These are phyloP conservation scores for Heliconius aoede DNA, from an alignment of 2,888 invertebrate species.

Conservation along the genomic window DNA sequence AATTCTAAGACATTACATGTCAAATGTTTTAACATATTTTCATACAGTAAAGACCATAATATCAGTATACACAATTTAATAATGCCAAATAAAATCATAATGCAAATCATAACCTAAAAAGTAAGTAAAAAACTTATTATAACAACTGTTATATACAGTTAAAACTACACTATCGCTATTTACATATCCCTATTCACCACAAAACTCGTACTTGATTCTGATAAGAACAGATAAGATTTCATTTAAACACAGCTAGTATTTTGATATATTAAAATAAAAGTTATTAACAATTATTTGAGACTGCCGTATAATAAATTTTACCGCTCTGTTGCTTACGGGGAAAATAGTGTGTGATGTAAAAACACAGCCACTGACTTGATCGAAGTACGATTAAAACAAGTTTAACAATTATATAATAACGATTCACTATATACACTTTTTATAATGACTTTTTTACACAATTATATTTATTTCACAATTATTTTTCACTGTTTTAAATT, in stretches of 20 bases:
- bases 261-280: neutral
- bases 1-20: neutral
- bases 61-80: neutral
- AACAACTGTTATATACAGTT: neutral
- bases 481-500: conserved; percentile 57
- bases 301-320: conserved; percentile 61
- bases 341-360: conserved; percentile 61
- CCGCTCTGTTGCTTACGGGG: conserved; percentile 69
- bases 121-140: neutral
- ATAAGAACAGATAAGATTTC: conserved; percentile 41
- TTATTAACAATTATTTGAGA: conserved; percentile 50
- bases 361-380: conserved; percentile 46
- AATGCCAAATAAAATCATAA: neutral
- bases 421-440: conserved; percentile 2
- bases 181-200: conserved; percentile 20
- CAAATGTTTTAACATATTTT: conserved; percentile 4
- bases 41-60: neutral
- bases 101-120: conserved; percentile 11
- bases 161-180: conserved; percentile 6
- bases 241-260: conserved; percentile 2
- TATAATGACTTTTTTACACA: conserved; percentile 2
- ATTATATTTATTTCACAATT: conserved; percentile 54
- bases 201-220: conserved; percentile 39
- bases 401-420: neutral
- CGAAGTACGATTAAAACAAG: neutral